Percentiles rank a stretch among this genome's conserved stretches.
Evolutionary conservation across 2,113 vertebrate genomes (phyloP).

Genomic region (Stomatorhinus ivindoensis): DNA sequence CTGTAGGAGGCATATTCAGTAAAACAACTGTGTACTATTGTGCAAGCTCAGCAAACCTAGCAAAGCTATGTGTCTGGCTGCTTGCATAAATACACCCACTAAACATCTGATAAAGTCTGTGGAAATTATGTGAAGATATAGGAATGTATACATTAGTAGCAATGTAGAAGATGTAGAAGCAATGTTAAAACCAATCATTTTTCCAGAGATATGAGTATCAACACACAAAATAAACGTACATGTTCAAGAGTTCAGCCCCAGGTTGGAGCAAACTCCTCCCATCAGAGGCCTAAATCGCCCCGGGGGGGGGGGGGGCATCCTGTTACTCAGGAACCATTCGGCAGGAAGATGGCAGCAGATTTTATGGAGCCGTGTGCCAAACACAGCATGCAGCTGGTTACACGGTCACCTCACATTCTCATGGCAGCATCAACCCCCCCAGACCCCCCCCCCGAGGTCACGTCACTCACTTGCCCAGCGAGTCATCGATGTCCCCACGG

Average conservation of each 20-base stretch:
- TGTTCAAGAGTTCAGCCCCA: background rate
- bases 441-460: background rate
- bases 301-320: background rate
- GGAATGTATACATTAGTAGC: background rate
- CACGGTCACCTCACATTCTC: background rate
- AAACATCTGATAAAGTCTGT: background rate
- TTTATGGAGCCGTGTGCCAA: background rate
- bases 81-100: background rate
- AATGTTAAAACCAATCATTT: background rate
- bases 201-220: background rate
- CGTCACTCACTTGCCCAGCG: conserved; percentile 63
- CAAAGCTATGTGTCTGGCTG: background rate
- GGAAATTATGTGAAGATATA: background rate
- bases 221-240: background rate
- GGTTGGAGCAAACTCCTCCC: background rate
- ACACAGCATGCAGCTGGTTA: background rate
- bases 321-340: background rate
- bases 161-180: background rate
- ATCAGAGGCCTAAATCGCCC: background rate
- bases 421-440: background rate
- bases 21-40: background rate
- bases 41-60: background rate
- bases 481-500: conserved; percentile 68
- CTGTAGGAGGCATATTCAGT: background rate
- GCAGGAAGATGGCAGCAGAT: background rate